Base-by-base conservation (phyloP, 2,113 vertebrate species). In the Illadopsis cleaveri region DNA sequence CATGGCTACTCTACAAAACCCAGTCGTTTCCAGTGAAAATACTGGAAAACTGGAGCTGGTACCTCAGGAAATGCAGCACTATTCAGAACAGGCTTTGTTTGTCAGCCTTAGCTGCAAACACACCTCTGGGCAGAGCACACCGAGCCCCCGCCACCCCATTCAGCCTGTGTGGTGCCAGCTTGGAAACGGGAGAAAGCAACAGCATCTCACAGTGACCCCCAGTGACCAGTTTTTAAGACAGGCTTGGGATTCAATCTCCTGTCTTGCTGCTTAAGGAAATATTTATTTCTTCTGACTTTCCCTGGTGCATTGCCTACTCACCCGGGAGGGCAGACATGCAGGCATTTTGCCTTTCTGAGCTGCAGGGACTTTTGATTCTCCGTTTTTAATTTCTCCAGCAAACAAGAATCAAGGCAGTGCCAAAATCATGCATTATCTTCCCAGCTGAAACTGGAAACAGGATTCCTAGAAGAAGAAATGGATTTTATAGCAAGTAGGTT, bases 141-240 rank as follows among this genome's bases (percentile, higher is more conserved):
- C 0, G 14, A 13, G 18, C 16, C 54, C n/a, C 50, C 5, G 30
- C 12, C 35, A 11, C 18, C 70, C 5, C 2, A 5, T 5, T 22
- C 38, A 23, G 17, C 11, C 16, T 15, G 7, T 10, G 6, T 7
- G 31, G 17, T 30, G 30, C n/a, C 76, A 69, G 30, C 25, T 30
- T 35, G 64, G 47, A 61, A 30, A 48, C 0, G 0, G 64, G 28
- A 89, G 37, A 56, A 35, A 50, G 45, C 7, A 66, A 18, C 33
- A 61, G 40, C 9, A 3, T 35, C 77, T 22, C 77, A 33, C 0
- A 17, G 48, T 44, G 72, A 80, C 48, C 20, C 33, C 47, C 60
- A 53, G 54, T 9, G 69, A 78, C 81, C 45, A 12, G 6, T 15
- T 77, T 40, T 20, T 17, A 58, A 95, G 23, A 18, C 40, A 54